A percentile compares a stretch with the other conserved stretches of the same genome.
Evolutionary conservation across 2,888 invertebrate genomes (phyloP).

Genomic region (Fragum fragum): DNA sequence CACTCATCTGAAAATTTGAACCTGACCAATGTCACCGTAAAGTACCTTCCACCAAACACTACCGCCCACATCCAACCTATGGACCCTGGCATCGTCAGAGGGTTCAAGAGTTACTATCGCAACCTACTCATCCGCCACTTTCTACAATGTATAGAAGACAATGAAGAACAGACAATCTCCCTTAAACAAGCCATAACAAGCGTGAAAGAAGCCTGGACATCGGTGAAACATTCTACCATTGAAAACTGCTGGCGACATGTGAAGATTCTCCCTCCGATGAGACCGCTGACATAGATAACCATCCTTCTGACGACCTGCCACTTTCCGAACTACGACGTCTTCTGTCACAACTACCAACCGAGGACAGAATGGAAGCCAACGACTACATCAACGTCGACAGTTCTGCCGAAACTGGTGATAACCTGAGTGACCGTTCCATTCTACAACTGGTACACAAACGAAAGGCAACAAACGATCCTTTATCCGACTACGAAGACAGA

Average conservation of each 20-base stretch:
- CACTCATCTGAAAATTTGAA: constrained; percentile 33
- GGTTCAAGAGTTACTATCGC: background rate
- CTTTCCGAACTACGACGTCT: constrained; percentile 9
- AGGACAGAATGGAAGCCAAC: constrained; percentile 1
- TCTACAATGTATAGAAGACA: constrained; percentile 41
- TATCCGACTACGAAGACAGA: background rate
- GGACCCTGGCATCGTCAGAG: background rate
- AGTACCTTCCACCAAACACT: constrained; percentile 73
- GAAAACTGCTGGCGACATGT: constrained; percentile 47
- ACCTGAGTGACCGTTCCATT: background rate
- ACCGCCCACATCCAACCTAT: constrained; percentile 28
- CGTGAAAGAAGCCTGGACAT: constrained; percentile 46
- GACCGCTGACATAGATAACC: background rate
- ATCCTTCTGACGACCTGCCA: constrained; percentile 17
- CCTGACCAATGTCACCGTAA: constrained; percentile 45
- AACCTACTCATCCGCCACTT: background rate
- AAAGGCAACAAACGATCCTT: background rate
- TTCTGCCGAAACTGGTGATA: background rate
- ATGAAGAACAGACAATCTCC: constrained; percentile 41
- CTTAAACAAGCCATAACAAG: constrained; percentile 40
- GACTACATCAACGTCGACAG: constrained; percentile 1
- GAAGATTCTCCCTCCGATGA: constrained; percentile 37
- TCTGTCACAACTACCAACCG: background rate
- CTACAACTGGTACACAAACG: constrained; percentile 1
- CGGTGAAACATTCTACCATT: constrained; percentile 34